These are phyloP conservation scores for Spea multiplicata DNA, from an alignment of 2,113 vertebrate genomes.

Conservation along the genomic window DNA sequence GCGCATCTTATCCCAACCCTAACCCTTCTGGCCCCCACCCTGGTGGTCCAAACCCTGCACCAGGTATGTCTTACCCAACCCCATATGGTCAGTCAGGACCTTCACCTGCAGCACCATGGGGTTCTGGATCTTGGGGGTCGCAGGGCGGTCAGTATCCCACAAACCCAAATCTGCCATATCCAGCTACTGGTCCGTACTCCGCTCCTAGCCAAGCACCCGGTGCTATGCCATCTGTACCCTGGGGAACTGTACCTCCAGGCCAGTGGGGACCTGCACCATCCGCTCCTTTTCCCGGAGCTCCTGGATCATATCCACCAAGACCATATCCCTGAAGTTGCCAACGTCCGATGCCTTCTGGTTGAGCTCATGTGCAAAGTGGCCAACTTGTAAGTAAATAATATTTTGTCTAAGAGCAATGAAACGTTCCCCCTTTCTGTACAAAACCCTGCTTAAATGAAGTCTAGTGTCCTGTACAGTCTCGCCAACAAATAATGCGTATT, in stretches of 20 bases:
- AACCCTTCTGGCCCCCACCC: conserved; percentile 67
- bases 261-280: conserved; percentile 73
- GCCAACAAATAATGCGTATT: too few relatives aligned
- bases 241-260: conserved; percentile 73
- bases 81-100: conserved; percentile 70
- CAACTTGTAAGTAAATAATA: conserved; percentile 66
- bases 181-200: conserved; percentile 69
- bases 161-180: conserved; percentile 69
- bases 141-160: conserved; percentile 72
- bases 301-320: conserved; percentile 71
- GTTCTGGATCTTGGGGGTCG: conserved; percentile 71
- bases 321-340: conserved; percentile 69
- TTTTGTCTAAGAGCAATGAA: too few relatives aligned
- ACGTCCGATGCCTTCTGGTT: conserved; percentile 73
- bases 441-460: too few relatives aligned
- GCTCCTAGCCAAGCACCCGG: conserved; percentile 69
- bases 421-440: too few relatives aligned
- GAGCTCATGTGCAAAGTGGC: conserved; percentile 69
- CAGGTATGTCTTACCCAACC: conserved; percentile 72
- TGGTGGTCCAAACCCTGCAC: conserved; percentile 69
- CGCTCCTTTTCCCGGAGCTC: conserved; percentile 67
- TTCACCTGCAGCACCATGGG: conserved; percentile 71
- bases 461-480: too few relatives aligned
- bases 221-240: conserved; percentile 67
- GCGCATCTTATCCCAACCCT: conserved; percentile 63